phyloP scores from a whole-genome alignment of 2,888 invertebrate species.

The Drosophila nigricruria region DNA sequence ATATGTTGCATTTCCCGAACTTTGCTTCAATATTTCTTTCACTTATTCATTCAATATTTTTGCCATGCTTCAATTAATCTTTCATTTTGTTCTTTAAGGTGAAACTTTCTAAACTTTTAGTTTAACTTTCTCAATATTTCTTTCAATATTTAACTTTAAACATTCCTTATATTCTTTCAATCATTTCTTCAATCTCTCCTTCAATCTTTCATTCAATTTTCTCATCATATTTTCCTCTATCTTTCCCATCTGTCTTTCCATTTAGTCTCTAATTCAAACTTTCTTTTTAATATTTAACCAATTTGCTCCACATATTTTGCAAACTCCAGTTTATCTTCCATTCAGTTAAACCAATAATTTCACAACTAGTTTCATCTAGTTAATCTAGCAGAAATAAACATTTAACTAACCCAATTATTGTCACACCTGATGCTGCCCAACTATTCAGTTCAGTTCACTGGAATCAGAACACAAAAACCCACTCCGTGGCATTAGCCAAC shows the following conservation, averaged over 20 bases:
- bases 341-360: not conserved
- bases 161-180: not conserved
- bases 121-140: too few relatives aligned
- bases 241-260: not conserved
- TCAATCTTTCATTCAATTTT: not conserved
- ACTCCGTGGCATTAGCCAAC: slow-evolving; percentile 16
- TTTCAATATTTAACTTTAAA: too few relatives aligned
- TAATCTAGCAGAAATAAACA: not conserved
- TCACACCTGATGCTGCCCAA: slow-evolving; percentile 7
- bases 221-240: not conserved
- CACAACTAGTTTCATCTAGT: not conserved
- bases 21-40: too few relatives aligned
- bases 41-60: not conserved
- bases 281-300: not conserved
- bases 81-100: too few relatives aligned
- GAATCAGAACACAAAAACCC: slow-evolving; percentile 10
- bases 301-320: not conserved
- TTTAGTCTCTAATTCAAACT: not conserved
- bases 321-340: not conserved
- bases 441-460: slow-evolving; percentile 14
- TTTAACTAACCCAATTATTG: slow-evolving; percentile 33
- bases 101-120: too few relatives aligned
- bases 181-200: not conserved
- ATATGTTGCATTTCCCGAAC: too few relatives aligned
- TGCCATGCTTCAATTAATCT: too few relatives aligned